These are phyloP conservation scores for Mimas tiliae DNA, from an alignment of 2,888 invertebrate genomes.

Conservation along the genomic window DNA sequence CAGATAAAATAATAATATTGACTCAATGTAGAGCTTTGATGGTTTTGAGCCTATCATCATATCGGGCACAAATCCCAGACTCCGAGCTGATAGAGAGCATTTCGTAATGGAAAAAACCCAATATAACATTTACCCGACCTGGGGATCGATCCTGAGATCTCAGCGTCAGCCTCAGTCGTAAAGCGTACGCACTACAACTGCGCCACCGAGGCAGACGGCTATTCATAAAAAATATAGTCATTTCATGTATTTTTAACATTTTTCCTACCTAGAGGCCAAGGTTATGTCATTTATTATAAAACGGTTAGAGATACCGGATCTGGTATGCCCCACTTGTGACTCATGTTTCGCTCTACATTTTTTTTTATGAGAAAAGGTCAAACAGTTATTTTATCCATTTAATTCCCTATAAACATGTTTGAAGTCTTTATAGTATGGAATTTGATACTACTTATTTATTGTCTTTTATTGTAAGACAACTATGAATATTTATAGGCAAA, in stretches of 20 bases:
- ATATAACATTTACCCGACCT: no score
- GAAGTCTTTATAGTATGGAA: constrained; percentile 6
- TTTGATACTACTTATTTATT: neutral
- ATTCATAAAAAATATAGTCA: neutral
- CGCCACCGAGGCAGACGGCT: no score
- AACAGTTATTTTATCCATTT: constrained; percentile 11
- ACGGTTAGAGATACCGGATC: constrained; percentile 16
- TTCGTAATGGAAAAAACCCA: no score
- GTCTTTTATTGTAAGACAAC: neutral
- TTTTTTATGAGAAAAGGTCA: constrained; percentile 13
- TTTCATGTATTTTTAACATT: neutral
- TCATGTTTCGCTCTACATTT: constrained; percentile 19
- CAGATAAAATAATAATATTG: no score
- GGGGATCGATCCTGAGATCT: no score
- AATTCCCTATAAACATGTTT: constrained; percentile 15
- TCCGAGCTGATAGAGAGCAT: no score
- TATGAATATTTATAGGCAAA: constrained; percentile 6
- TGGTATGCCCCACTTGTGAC: constrained; percentile 13
- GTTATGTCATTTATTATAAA: constrained; percentile 15
- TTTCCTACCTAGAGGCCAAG: constrained; percentile 8
- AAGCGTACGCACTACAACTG: no score
- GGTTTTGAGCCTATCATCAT: no score
- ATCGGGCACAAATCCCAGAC: no score
- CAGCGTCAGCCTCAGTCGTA: no score
- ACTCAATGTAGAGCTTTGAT: no score